Conservation (phyloP, 2,113 vertebrate species). For the human region DNA sequence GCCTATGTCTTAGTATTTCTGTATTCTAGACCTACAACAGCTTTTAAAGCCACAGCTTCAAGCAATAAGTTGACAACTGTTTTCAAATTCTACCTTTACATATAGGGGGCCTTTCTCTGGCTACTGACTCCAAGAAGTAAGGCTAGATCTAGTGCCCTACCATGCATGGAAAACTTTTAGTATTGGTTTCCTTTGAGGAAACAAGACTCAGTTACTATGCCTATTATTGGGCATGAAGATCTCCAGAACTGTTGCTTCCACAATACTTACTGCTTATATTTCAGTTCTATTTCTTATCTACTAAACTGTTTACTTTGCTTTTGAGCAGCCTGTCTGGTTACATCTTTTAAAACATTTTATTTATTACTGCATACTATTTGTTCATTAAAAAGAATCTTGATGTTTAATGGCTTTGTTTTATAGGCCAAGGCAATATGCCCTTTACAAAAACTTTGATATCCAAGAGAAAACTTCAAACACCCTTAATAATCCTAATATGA, state of each 20-base stretch:
- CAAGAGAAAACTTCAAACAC: not conserved
- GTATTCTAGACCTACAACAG: not conserved
- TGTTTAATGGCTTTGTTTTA: not conserved
- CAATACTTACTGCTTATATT: not conserved
- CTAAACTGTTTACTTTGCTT: not conserved
- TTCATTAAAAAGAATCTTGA: not conserved
- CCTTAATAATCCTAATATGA: not conserved
- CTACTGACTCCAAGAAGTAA: not conserved
- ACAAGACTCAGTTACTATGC: not conserved
- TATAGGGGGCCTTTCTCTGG: not conserved
- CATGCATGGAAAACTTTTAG: not conserved
- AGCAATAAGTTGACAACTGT: not conserved
- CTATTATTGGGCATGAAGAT: not conserved
- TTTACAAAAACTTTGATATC: not conserved
- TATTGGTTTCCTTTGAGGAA: not conserved
- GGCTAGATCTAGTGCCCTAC: not conserved
- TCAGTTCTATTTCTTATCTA: slow-evolving; percentile 1
- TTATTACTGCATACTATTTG: not conserved
- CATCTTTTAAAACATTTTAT: not conserved
- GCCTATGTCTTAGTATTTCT: not conserved
- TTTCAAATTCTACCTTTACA: not conserved
- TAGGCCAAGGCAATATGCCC: not conserved
- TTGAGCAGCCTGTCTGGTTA: not conserved
- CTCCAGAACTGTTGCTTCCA: not conserved
- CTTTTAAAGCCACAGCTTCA: not conserved